Conservation (phyloP, 2,113 vertebrate species). For the Urocitellus parryii region DNA sequence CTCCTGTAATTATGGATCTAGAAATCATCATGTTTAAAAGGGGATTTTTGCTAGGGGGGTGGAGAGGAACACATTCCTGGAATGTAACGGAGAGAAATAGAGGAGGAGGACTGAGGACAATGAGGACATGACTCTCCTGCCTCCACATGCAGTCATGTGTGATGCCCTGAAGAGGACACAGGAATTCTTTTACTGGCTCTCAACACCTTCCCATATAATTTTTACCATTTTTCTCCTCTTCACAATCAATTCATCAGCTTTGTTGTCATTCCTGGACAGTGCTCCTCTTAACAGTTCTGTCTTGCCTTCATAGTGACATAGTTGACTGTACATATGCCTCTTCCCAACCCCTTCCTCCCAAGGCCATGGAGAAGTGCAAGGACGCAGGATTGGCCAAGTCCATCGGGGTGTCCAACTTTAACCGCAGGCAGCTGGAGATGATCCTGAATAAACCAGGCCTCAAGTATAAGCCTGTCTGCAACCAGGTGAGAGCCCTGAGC, state of each 20-base stretch:
- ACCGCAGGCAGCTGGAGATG: not conserved
- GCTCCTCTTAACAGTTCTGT: not conserved
- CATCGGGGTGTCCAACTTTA: conserved; percentile 62
- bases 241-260: not conserved
- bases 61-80: not conserved
- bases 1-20: not conserved
- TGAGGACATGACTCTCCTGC: accelerated
- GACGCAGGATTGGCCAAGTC: conserved; percentile 87
- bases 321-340: not conserved
- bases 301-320: not conserved
- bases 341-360: not conserved
- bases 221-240: not conserved
- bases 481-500: no score
- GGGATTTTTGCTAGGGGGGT: not conserved
- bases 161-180: not conserved
- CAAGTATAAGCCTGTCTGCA: no score
- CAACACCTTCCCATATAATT: not conserved
- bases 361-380: conserved; percentile 91
- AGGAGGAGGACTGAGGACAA: no score
- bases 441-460: no score
- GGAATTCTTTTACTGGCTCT: not conserved
- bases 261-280: not conserved
- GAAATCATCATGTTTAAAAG: not conserved
- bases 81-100: not conserved
- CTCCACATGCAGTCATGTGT: accelerated